Evolutionary conservation across 2,797 vertebrate species (phyloP), one percentile per base, ranked within the genome.

Genomic region (Thalassophryne amazonica): DNA sequence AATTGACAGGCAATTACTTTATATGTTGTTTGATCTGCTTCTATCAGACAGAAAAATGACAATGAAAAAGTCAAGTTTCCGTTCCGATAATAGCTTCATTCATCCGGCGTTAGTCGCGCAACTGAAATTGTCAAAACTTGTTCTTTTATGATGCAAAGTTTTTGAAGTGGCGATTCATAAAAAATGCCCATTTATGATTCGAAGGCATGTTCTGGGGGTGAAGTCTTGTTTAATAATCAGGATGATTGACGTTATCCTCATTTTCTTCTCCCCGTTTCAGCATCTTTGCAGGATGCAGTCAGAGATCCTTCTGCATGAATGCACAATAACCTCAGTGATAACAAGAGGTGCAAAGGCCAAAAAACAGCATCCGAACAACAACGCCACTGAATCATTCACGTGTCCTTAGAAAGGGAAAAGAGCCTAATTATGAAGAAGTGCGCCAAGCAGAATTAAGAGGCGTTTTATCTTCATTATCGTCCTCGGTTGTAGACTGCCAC

Each of bases 371-470:
- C 29, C 13, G 60, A 29, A 60, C 40, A 71, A 37, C 28, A 11
- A 31, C 56, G 39, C 18, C 17, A 41, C 43, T 69, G 38, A 65
- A 45, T 61, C 54, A 57, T 65, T 60, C 40, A 37, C 45, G 43
- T 49, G 32, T 72, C 58, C 57, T 54, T 11, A 51, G 47, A 63
- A 54, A 56, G 37, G 45, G 62, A 38, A 41, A 34, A 22, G 38
- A 42, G 35, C 37, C 69, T 54, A 68, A 71, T 73, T 65, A 60
- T 56, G 62, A 72, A 37, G 30, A 69, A 74, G 47, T 30, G 50
- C 24, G 16, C 0, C 57, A 31, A 53, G 36, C 27, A 54, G 34
- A 61, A 64, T 41, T 24, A 25, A 28, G 40, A 50, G 20, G 24
- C 17, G 43, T 46, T 56, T 47, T 39, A 43, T 66, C 65, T 62